A percentile compares a stretch with the other conserved stretches of the same genome.
Conservation (phyloP, 2,113 vertebrate genomes). For the Camelus bactrianus region DNA sequence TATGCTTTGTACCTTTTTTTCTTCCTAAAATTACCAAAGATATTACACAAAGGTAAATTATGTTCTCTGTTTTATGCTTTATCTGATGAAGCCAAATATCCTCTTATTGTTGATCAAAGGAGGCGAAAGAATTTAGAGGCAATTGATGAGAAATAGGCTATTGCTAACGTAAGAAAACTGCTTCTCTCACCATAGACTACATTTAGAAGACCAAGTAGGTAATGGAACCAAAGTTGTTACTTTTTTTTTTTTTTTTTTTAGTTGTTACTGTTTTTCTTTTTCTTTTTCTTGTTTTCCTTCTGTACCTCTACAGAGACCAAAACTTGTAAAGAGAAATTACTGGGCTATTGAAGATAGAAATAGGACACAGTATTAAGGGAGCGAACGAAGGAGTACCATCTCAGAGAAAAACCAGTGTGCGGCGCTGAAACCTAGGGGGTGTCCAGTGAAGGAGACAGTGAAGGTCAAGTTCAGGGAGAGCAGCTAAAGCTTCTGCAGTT, state of each 20-base stretch:
- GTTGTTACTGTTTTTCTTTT: conserved; percentile 86
- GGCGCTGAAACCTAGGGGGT: conserved; percentile 69
- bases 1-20: conserved; percentile 89
- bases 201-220: conserved; percentile 87
- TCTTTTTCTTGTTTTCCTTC: conserved; percentile 77
- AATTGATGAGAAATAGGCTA: conserved; percentile 87
- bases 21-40: conserved; percentile 98
- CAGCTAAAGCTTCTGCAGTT: conserved; percentile 88
- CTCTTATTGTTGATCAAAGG: conserved; percentile 93
- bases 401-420: conserved; percentile 71
- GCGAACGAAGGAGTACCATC: conserved; percentile 83
- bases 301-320: conserved; percentile 93
- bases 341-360: conserved; percentile 84
- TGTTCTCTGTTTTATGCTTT: conserved; percentile 98
- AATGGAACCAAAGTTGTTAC: conserved; percentile 94
- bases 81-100: conserved; percentile 98
- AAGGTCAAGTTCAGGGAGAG: conserved; percentile 80
- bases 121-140: conserved; percentile 90
- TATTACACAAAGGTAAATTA: conserved; percentile 94
- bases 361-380: conserved; percentile 87
- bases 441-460: conserved; percentile 82
- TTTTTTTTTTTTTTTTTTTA: conserved; percentile 81
- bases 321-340: conserved; percentile 83
- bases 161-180: conserved; percentile 88
- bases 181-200: conserved; percentile 87